Evolutionary conservation across 2,797 vertebrate species (phyloP).

Genomic region (Podarcis siculus): DNA sequence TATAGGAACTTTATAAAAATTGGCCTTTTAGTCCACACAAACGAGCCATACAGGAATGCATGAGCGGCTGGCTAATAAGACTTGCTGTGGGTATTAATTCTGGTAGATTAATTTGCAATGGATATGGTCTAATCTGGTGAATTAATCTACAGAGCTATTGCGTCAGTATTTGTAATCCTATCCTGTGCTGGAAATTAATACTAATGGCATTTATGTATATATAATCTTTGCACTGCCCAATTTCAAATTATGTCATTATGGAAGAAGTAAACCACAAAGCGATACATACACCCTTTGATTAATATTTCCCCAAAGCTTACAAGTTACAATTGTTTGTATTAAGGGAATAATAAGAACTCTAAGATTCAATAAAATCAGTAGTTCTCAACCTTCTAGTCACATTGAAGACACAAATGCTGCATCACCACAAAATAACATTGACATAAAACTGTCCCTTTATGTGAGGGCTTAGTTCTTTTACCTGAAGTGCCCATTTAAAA

Average conservation of each 20-base stretch:
- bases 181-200: constrained; percentile 51
- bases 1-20: not conserved
- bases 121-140: not conserved
- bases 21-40: not conserved
- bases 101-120: not conserved
- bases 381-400: constrained; percentile 73
- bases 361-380: constrained; percentile 74
- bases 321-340: constrained; percentile 69
- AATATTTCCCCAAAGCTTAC: constrained; percentile 63
- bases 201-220: constrained; percentile 36
- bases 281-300: constrained; percentile 39
- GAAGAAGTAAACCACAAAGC: constrained; percentile 26
- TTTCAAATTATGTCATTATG: constrained; percentile 60
- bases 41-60: not conserved
- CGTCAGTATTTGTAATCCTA: not conserved
- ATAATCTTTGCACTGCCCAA: constrained; percentile 63
- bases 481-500: constrained; percentile 35
- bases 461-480: constrained; percentile 31
- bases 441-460: constrained; percentile 50
- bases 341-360: constrained; percentile 68
- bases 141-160: not conserved
- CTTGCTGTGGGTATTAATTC: not conserved
- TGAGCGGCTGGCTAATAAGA: not conserved
- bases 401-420: constrained; percentile 60
- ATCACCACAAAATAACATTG: constrained; percentile 64